Evolutionary conservation across 2,888 invertebrate species (phyloP).

Genomic region (Drosophila mettleri): DNA sequence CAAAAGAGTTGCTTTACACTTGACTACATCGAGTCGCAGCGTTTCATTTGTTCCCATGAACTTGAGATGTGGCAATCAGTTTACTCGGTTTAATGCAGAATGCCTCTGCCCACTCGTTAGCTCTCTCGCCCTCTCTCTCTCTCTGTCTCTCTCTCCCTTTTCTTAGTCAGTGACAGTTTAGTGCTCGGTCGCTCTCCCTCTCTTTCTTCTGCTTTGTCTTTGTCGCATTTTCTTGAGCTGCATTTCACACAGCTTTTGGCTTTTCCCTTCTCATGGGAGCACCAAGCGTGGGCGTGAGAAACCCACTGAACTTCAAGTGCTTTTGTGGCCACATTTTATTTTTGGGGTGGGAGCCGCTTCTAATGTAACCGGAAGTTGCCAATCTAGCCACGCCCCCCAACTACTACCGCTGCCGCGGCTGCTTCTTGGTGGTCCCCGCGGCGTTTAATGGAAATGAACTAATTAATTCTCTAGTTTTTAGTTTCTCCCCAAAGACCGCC

Average conservation of each 20-base stretch:
- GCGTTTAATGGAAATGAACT: conserved; percentile 31
- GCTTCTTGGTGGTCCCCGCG: conserved; percentile 33
- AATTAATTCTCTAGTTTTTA: conserved; percentile 32
- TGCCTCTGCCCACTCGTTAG: conserved; percentile 5
- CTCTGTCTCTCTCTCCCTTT: conserved; percentile 1
- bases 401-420: not conserved
- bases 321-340: conserved; percentile 27
- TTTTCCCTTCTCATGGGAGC: conserved; percentile 65
- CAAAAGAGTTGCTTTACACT: conserved; percentile 49
- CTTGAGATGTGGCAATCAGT: conserved; percentile 59
- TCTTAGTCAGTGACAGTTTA: conserved; percentile 42
- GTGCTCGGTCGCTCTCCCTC: not conserved
- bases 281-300: conserved; percentile 75
- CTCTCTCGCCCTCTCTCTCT: not conserved
- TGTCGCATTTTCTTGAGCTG: conserved; percentile 27
- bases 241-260: conserved; percentile 68
- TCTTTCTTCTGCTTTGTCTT: conserved; percentile 29
- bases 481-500: conserved; percentile 45
- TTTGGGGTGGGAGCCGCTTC: conserved; percentile 44
- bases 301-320: conserved; percentile 73
- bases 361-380: conserved; percentile 67
- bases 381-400: conserved; percentile 33
- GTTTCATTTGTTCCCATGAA: conserved; percentile 69
- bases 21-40: conserved; percentile 58
- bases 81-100: conserved; percentile 60